Conservation (phyloP, 2,113 vertebrate species). For the pig (Sus scrofa) region DNA sequence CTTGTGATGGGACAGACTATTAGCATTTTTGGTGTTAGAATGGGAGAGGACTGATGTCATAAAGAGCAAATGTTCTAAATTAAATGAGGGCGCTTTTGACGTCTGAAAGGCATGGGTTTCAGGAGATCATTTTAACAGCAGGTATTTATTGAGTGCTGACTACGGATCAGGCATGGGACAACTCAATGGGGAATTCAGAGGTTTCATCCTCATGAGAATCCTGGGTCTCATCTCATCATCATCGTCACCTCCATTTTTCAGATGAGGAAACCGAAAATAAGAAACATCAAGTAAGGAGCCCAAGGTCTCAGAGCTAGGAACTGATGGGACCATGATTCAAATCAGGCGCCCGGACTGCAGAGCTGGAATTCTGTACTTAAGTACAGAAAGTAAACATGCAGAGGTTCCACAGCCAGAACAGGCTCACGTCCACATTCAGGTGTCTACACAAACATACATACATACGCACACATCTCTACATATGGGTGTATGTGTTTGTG, state of each 20-base stretch:
- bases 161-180: not conserved
- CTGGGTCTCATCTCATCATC: not conserved
- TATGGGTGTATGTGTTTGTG: not conserved
- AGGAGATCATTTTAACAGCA: not conserved
- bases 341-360: slow-evolving; percentile 13
- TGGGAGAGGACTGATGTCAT: not conserved
- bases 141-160: not conserved
- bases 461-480: not conserved
- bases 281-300: not conserved
- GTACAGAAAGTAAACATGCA: not conserved
- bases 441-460: not conserved
- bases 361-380: slow-evolving; percentile 19
- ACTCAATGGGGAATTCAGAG: not conserved
- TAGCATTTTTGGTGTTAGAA: slow-evolving; percentile 32
- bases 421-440: not conserved
- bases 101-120: not conserved
- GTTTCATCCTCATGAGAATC: not conserved
- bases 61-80: not conserved
- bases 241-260: not conserved
- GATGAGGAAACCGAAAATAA: slow-evolving; percentile 39
- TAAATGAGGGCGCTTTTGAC: slow-evolving; percentile 4
- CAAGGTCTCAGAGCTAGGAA: slow-evolving; percentile 23
- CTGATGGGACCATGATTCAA: slow-evolving; percentile 8
- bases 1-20: not conserved
- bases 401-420: not conserved